Percentiles rank a stretch among this genome's conserved stretches.
Evolutionary conservation across 2,797 vertebrate species (phyloP).

Genomic region (Mus spretus): DNA sequence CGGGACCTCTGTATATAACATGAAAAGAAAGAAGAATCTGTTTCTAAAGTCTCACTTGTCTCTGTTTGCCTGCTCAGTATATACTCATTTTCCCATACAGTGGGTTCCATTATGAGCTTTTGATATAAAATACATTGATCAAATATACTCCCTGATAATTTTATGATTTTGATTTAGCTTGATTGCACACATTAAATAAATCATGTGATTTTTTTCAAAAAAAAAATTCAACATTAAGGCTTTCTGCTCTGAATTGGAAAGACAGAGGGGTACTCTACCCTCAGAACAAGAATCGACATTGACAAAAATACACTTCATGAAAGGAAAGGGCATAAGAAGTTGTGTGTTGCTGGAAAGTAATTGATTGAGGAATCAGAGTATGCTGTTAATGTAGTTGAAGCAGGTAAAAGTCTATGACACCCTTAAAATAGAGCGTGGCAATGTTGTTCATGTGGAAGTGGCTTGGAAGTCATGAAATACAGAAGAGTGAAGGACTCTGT

Average conservation of each 20-base stretch:
- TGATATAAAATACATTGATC: background rate
- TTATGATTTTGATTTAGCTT: background rate
- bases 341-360: background rate
- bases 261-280: background rate
- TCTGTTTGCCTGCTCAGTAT: background rate
- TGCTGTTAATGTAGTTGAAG: background rate
- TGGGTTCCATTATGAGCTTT: background rate
- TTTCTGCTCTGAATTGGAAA: background rate
- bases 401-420: background rate
- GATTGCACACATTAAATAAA: background rate
- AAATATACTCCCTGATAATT: background rate
- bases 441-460: background rate
- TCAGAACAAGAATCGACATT: background rate
- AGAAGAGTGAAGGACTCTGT: background rate
- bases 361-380: background rate
- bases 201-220: background rate
- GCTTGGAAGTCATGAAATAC: background rate
- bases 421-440: background rate
- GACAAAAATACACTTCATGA: background rate
- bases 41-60: background rate
- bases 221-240: no score
- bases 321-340: background rate
- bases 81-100: background rate
- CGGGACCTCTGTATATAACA: background rate
- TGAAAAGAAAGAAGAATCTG: background rate